Evolutionary conservation across 2,113 vertebrate genomes (phyloP).

Genomic region (Dasyprocta punctata): DNA sequence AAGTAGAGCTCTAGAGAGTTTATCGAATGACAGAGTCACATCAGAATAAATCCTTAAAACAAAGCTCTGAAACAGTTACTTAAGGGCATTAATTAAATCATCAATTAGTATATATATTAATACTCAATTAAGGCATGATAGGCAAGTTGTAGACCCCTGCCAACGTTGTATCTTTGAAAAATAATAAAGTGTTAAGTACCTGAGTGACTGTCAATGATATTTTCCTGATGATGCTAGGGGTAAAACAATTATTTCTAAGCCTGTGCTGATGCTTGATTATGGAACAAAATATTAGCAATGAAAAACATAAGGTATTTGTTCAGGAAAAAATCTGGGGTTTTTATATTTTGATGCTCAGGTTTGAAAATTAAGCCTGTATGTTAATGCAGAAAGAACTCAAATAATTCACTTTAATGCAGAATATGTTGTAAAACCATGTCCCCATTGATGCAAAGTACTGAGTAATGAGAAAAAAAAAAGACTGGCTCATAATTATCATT

Average conservation of each 20-base stretch:
- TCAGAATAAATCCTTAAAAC: not conserved
- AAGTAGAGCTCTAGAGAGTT: not conserved
- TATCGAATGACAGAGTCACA: not conserved
- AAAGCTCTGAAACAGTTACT: not conserved
- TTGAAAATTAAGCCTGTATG: conserved; percentile 11
- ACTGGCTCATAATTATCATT: not conserved
- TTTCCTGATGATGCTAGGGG: not conserved
- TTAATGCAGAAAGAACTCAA: not conserved
- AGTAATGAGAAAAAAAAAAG: conserved; percentile 48
- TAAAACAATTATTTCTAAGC: conserved; percentile 38
- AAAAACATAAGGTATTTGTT: not conserved
- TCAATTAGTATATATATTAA: not conserved
- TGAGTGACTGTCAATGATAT: not conserved
- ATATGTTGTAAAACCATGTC: conserved; percentile 5
- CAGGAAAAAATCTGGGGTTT: not conserved
- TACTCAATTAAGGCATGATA: not conserved
- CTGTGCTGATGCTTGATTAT: not conserved
- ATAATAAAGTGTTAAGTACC: not conserved
- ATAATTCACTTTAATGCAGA: conserved; percentile 48
- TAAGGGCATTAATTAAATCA: not conserved
- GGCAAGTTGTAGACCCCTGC: not conserved
- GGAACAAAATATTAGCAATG: not conserved
- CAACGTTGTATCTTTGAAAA: not conserved
- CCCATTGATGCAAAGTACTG: not conserved
- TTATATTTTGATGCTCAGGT: conserved; percentile 50